These are phyloP conservation scores for Euzophera pinguis DNA, from an alignment of 2,888 invertebrate genomes.

Conservation along the genomic window DNA sequence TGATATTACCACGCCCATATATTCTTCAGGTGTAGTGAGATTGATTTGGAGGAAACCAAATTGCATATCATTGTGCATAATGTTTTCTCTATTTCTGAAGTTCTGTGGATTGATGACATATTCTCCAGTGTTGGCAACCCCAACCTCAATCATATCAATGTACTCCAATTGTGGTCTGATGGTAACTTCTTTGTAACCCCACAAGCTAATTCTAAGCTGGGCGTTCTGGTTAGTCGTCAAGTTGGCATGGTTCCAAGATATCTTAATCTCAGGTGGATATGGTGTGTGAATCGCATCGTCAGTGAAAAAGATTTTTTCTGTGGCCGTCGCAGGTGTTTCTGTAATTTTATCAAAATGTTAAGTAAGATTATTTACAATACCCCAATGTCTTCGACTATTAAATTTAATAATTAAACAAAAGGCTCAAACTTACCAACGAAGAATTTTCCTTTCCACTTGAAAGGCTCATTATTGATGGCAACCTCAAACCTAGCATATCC, in stretches of 20 bases:
- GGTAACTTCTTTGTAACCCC: constrained; percentile 93
- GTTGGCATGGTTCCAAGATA: constrained; percentile 92
- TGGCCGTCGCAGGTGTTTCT: constrained; percentile 94
- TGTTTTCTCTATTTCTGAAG: constrained; percentile 85
- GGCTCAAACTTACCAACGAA: constrained; percentile 87
- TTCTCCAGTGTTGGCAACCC: constrained; percentile 83
- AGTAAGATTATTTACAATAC: background rate
- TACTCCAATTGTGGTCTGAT: constrained; percentile 89
- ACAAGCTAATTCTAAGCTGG: constrained; percentile 89
- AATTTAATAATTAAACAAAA: background rate
- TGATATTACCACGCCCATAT: constrained; percentile 82
- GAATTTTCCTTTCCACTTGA: constrained; percentile 93
- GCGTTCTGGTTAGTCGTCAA: constrained; percentile 90
- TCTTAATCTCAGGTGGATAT: constrained; percentile 85
- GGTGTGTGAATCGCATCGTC: constrained; percentile 86
- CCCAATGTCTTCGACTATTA: too few relatives aligned
- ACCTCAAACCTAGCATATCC: constrained; percentile 94
- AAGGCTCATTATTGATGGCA: constrained; percentile 89
- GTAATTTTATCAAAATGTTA: constrained; percentile 13
- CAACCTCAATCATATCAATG: constrained; percentile 86
- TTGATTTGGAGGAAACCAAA: constrained; percentile 94
- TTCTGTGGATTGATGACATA: constrained; percentile 87
- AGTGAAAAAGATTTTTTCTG: constrained; percentile 91
- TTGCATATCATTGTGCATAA: constrained; percentile 85
- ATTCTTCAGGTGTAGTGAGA: constrained; percentile 86